Evolutionary conservation across 2,888 invertebrate genomes (phyloP).

Genomic region (Pterostichus niger): DNA sequence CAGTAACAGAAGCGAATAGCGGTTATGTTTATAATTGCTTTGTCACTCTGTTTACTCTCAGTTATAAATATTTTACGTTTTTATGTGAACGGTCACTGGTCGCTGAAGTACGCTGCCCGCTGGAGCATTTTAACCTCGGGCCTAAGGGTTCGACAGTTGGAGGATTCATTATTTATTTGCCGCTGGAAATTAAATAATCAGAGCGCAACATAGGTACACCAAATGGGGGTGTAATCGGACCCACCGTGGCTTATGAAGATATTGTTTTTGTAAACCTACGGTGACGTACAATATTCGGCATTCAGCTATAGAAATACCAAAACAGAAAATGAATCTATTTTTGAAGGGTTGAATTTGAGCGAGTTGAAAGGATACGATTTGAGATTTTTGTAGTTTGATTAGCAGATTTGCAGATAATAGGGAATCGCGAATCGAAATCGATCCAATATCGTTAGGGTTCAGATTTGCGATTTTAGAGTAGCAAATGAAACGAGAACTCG

Average conservation of each 20-base stretch:
- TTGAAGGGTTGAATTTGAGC: too few relatives aligned
- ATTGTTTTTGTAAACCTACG: too few relatives aligned
- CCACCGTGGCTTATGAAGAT: too few relatives aligned
- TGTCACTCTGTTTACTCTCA: conserved; percentile 62
- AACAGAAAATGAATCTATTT: not conserved
- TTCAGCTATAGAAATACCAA: not conserved
- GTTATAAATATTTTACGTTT: conserved; percentile 65
- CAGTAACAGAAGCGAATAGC: not conserved
- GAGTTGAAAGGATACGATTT: not conserved
- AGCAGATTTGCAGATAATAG: too few relatives aligned
- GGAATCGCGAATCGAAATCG: not conserved
- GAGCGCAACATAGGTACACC: conserved; percentile 21
- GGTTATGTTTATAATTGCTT: conserved; percentile 66
- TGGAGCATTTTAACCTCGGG: conserved; percentile 12
- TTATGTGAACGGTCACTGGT: conserved; percentile 33
- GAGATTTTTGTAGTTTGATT: too few relatives aligned
- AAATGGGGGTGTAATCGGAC: conserved; percentile 8
- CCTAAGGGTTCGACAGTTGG: conserved; percentile 17
- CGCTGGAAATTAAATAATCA: conserved; percentile 60
- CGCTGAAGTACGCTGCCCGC: too few relatives aligned
- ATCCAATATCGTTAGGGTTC: conserved; percentile 23
- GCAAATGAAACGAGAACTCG: conserved; percentile 44
- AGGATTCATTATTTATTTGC: conserved; percentile 57
- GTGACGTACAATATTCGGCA: not conserved
- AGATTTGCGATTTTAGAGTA: conserved; percentile 22